Conservation (phyloP, 2,888 invertebrate species). For the Prenolepis imparis region DNA sequence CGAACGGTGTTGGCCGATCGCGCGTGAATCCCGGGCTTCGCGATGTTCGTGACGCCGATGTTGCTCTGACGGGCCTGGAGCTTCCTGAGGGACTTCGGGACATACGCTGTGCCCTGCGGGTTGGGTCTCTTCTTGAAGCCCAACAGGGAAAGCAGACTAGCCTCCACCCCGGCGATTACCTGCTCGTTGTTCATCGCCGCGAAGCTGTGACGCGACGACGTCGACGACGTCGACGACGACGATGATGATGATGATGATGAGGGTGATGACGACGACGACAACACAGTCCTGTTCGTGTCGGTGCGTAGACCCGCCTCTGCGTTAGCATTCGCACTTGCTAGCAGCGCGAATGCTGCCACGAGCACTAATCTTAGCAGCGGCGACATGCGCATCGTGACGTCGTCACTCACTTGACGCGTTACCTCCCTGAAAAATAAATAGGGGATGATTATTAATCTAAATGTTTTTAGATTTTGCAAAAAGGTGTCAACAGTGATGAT, state of each 20-base stretch:
- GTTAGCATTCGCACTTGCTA: conserved; percentile 86
- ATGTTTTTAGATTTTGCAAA: no score
- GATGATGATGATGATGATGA: conserved; percentile 24
- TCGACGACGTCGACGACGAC: conserved; percentile 76
- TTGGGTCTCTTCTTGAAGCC: conserved; percentile 88
- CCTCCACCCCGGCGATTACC: conserved; percentile 87
- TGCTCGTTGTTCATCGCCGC: conserved; percentile 80
- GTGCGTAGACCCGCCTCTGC: conserved; percentile 72
- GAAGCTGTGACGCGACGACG: conserved; percentile 63
- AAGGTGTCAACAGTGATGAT: no score
- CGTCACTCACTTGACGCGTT: conserved; percentile 80
- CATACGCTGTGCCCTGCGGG: conserved; percentile 87
- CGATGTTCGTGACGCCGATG: conserved; percentile 89
- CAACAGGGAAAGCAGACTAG: conserved; percentile 89
- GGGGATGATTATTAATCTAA: background rate
- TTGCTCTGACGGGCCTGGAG: conserved; percentile 91
- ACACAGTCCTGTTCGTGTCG: conserved; percentile 78
- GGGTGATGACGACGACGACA: conserved; percentile 80
- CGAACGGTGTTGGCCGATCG: conserved; percentile 94
- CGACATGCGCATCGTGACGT: conserved; percentile 85
- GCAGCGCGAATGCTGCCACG: conserved; percentile 84
- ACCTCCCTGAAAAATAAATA: conserved; percentile 80
- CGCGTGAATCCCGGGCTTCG: conserved; percentile 90
- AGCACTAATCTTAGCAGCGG: conserved; percentile 85
- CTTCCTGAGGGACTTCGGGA: conserved; percentile 94